Evolutionary conservation across 2,797 vertebrate genomes (phyloP).

Genomic region (Fringilla coelebs): DNA sequence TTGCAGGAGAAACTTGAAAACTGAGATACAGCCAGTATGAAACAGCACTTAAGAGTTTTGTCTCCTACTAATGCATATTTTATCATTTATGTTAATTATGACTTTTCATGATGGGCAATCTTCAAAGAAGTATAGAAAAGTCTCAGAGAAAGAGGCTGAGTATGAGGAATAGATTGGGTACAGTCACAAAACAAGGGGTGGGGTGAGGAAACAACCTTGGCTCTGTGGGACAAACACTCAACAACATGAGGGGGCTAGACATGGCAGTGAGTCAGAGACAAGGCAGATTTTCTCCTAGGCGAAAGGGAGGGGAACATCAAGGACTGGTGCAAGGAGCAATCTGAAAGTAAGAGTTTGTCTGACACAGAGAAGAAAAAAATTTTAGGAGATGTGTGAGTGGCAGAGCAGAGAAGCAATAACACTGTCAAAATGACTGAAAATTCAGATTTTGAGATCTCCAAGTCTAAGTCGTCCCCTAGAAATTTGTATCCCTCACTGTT

Average conservation of each 20-base stretch:
- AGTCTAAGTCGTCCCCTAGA: neutral
- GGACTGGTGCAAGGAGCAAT: neutral
- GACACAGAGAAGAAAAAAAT: neutral
- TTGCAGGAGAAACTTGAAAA: slow-evolving; percentile 45
- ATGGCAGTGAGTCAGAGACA: neutral
- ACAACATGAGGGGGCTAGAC: neutral
- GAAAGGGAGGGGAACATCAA: slow-evolving; percentile 15
- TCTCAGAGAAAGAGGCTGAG: neutral
- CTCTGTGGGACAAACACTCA: neutral
- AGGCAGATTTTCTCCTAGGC: slow-evolving; percentile 1
- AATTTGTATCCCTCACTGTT: neutral
- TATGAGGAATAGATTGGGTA: neutral
- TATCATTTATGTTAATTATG: slow-evolving; percentile 26
- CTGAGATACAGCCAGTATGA: neutral
- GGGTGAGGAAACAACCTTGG: neutral
- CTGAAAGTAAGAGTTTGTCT: neutral
- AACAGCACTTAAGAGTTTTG: neutral
- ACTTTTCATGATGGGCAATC: neutral
- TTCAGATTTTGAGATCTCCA: neutral
- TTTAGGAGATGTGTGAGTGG: neutral
- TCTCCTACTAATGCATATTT: slow-evolving; percentile 1
- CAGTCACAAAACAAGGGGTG: neutral
- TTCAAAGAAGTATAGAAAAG: neutral
- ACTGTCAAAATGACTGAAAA: neutral
- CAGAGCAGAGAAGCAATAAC: neutral